Percentiles rank a stretch among this genome's conserved stretches.
Conservation (phyloP, 2,797 vertebrate species). For the Crocidura indochinensis region DNA sequence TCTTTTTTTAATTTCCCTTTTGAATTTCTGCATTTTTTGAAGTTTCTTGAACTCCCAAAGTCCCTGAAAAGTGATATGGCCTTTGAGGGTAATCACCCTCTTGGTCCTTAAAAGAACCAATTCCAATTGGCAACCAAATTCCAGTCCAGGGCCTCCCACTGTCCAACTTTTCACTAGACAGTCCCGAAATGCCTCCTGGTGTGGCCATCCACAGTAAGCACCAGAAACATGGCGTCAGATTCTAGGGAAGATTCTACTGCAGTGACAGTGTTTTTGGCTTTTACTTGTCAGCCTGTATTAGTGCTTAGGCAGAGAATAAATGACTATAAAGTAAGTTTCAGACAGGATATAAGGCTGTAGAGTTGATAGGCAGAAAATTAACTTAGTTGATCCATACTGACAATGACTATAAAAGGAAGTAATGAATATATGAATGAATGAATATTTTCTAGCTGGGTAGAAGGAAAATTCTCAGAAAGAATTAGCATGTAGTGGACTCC, state of each 20-base stretch:
- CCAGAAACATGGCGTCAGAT: background rate
- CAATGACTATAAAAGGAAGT: constrained; percentile 21
- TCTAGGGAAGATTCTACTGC: background rate
- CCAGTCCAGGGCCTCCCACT: background rate
- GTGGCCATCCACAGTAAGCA: background rate
- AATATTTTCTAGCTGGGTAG: background rate
- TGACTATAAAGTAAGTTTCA: background rate
- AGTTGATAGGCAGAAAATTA: background rate
- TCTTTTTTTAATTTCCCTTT: constrained; percentile 28
- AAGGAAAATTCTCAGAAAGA: background rate
- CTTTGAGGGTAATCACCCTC: background rate
- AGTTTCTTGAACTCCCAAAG: background rate
- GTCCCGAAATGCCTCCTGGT: background rate
- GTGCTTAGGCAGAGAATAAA: background rate
- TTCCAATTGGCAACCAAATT: background rate
- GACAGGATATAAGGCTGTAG: accelerated
- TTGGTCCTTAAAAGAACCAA: constrained; percentile 5
- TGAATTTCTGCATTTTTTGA: constrained; percentile 6
- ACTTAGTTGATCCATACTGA: background rate
- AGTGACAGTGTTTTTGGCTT: background rate
- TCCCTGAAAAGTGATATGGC: background rate
- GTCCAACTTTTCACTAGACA: background rate
- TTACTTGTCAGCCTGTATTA: constrained; percentile 5
- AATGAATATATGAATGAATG: background rate
- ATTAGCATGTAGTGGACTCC: background rate